Conservation (phyloP, 2,113 vertebrate genomes). For the Perca schrenkii region DNA sequence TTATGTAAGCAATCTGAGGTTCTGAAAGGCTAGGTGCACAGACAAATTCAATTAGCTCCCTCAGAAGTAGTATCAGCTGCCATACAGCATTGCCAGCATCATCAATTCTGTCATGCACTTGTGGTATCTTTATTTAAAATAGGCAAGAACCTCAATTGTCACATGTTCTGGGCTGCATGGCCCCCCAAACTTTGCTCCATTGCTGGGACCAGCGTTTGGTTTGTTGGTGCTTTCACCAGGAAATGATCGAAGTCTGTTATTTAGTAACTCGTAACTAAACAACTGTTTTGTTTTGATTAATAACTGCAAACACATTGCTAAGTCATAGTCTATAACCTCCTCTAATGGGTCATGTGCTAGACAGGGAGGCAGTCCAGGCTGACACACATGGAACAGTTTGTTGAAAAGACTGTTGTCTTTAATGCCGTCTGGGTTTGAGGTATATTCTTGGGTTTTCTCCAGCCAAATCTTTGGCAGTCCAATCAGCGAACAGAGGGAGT, state of each 20-base stretch:
- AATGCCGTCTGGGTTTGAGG: no score
- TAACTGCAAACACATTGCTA: slow-evolving; percentile 35
- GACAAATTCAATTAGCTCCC: slow-evolving; percentile 30
- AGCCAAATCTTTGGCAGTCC: no score
- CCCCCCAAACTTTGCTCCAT: slow-evolving; percentile 42
- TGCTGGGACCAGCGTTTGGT: slow-evolving; percentile 39
- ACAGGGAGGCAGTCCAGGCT: slow-evolving; percentile 32
- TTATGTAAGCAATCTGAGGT: slow-evolving; percentile 48
- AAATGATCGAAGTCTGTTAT: slow-evolving; percentile 51
- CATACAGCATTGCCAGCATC: background rate
- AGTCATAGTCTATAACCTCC: slow-evolving; percentile 1
- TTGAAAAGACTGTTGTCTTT: slow-evolving; percentile 44
- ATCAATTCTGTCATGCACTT: slow-evolving; percentile 6
- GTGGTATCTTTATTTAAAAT: no score
- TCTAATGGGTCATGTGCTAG: slow-evolving; percentile 47
- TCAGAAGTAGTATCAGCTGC: slow-evolving; percentile 24
- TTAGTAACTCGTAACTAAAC: background rate
- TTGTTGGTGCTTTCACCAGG: slow-evolving; percentile 48
- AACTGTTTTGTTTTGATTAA: slow-evolving; percentile 14
- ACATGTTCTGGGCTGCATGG: slow-evolving; percentile 46
- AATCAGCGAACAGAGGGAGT: no score
- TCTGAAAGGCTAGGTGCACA: slow-evolving; percentile 7
- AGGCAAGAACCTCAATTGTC: slow-evolving; percentile 50
- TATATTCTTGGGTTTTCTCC: no score
- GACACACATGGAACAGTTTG: slow-evolving; percentile 38